Evolutionary conservation across 2,888 invertebrate species (phyloP), one percentile per base, ranked within the genome.

Genomic region (Pachycephus smyrnensis): DNA sequence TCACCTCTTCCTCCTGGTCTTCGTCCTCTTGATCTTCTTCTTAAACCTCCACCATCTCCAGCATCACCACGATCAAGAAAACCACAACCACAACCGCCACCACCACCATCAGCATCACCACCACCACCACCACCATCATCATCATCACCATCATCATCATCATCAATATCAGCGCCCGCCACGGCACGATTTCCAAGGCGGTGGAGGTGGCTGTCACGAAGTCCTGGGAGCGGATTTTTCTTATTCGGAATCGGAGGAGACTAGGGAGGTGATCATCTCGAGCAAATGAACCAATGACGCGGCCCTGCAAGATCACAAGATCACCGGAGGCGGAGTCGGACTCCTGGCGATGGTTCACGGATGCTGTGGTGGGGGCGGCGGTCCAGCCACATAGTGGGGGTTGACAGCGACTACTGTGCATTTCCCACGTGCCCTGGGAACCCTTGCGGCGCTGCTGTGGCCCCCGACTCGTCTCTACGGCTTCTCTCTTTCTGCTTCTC

Each of bases 361-460:
- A 84, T 86, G 86, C 85, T 87, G 86, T 81, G 85, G 86, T 86
- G 87, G 88, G 86, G 86, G 86, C 82, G 84, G 88, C 88, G 87
- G 86, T 87, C 87, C 87, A 86, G 85, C 88, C 85, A 85, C 84
- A 86, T 88, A 86, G 89, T 87, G 89, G 87, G 85, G 89, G 90
- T 91, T 92, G 90, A 90, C 89, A 91, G 91, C 91, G 92, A 93
- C 94, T 93, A 93, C 94, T 92, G 94, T 94, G 93, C 93, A 93
- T 93, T 94, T 94, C 94, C 93, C 94, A 94, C 94, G 93, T 93
- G 92, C 91, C 92, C 92, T 92, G 92, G 91, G 91, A 91, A 91
- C 91, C 91, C 91, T 91, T 90, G 92, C 92, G 92, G 90, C 91
- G 88, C 86, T 91, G 89, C 89, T 89, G 90, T 91, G 90, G 92